Evolutionary conservation across 2,888 invertebrate genomes (phyloP).

Genomic region (Caenorhabditis sp.): DNA sequence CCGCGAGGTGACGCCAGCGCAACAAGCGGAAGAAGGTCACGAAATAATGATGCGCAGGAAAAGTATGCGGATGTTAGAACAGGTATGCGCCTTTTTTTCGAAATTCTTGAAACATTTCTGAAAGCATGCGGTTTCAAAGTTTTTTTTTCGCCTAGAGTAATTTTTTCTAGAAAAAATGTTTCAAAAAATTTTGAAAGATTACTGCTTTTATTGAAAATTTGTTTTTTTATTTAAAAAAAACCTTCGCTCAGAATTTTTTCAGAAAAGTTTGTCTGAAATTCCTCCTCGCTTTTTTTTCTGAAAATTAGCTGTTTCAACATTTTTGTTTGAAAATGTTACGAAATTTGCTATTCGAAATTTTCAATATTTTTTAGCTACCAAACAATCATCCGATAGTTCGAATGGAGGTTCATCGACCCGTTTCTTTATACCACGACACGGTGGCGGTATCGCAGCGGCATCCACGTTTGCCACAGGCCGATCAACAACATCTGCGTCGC

Average conservation of each 20-base stretch:
- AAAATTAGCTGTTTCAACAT: no score
- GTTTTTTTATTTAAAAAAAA: no score
- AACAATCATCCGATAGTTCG: background rate
- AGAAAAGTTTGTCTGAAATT: no score
- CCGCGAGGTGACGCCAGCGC: slow-evolving; percentile 12
- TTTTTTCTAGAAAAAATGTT: no score
- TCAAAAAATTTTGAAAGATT: no score
- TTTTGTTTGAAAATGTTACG: no score
- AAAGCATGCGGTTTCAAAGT: background rate
- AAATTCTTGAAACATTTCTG: background rate
- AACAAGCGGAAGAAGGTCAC: slow-evolving; percentile 19
- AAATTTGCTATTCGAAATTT: background rate
- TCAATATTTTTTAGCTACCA: slow-evolving; percentile 10
- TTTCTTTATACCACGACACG: slow-evolving; percentile 40
- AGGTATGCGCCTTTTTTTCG: background rate
- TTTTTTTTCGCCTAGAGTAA: no score
- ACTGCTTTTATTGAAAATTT: no score
- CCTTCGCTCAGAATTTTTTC: no score
- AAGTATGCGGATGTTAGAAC: slow-evolving; percentile 42
- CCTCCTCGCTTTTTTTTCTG: no score
- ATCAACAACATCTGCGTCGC: slow-evolving; percentile 4
- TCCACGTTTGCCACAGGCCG: slow-evolving; percentile 14
- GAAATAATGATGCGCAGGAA: slow-evolving; percentile 18
- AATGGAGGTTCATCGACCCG: slow-evolving; percentile 31
- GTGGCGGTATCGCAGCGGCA: slow-evolving; percentile 34